Evolutionary conservation across 2,113 vertebrate species (phyloP).

Genomic region (Corythoichthys haematopterus): DNA sequence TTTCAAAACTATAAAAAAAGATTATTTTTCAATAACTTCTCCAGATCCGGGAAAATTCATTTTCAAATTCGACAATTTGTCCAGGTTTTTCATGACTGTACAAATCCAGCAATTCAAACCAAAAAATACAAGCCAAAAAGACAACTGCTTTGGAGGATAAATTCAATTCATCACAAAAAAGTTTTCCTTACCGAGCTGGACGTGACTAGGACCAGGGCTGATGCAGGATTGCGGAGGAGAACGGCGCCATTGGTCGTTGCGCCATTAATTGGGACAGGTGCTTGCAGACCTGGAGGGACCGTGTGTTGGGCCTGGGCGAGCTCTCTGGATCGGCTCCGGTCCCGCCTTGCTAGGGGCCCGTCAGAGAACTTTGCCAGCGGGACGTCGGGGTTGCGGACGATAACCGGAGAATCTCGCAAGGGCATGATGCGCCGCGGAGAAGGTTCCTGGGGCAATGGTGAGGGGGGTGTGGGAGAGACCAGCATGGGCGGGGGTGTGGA

Average conservation of each 20-base stretch:
- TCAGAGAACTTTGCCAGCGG: slow-evolving; percentile 84
- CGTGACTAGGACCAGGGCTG: slow-evolving; percentile 70
- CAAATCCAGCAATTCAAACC: background rate
- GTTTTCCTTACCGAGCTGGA: slow-evolving; percentile 58
- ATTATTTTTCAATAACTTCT: no score
- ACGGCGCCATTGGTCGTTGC: slow-evolving; percentile 69
- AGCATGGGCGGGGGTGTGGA: slow-evolving; percentile 79
- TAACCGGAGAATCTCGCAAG: slow-evolving; percentile 85
- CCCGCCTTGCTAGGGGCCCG: slow-evolving; percentile 67
- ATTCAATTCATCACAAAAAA: background rate
- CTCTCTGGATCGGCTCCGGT: slow-evolving; percentile 60
- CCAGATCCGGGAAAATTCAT: no score
- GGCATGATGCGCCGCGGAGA: slow-evolving; percentile 82
- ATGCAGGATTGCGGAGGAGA: slow-evolving; percentile 66
- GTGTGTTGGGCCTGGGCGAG: slow-evolving; percentile 63
- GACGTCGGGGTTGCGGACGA: slow-evolving; percentile 87
- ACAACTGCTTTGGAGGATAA: background rate
- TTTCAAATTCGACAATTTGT: no score
- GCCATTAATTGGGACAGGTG: slow-evolving; percentile 85
- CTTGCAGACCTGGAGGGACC: slow-evolving; percentile 71
- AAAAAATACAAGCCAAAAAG: background rate
- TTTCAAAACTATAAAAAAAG: no score
- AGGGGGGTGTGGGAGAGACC: slow-evolving; percentile 77
- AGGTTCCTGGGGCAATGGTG: slow-evolving; percentile 79
- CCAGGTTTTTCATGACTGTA: no score